Base-by-base conservation (phyloP, 2,797 vertebrate species). In the Rhadinocentrus ornatus region DNA sequence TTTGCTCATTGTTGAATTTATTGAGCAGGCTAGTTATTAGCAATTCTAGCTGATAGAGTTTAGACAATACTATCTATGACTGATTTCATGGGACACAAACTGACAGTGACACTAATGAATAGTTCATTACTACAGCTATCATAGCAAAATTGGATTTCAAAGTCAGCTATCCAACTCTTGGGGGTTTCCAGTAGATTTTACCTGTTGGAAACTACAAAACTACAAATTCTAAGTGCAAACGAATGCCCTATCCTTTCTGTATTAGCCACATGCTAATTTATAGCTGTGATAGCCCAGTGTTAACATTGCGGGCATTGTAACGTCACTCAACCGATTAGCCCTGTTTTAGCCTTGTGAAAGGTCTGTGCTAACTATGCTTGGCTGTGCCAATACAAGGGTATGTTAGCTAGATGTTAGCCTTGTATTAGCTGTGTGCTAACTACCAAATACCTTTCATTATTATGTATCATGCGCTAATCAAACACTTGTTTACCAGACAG, bases 341-440 rank as follows among this genome's bases (percentile, higher is more conserved):
- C 54, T 59, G 12, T 66, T 24, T 41, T 62, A 62, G 35, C 52
- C 31, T 39, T 62, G 50, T 73, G 57, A 32, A 29, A 71, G 3
- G 9, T 56, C 39, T 75, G 61, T 69, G 24, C 62, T 66, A 65
- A 59, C 37, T 37, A 32, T 9, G 53, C 3, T 46, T 60, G 1
- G 26, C 29, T 64, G 57, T 70, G 57, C 57, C 41, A 71, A 80
- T 63, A 60, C 29, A 20, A 20, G 24, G 26, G 35, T 16, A 62
- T 44, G 18, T 11, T 56, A 13, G 26, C 22, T 52, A 13, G 1
- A 26, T 55, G 57, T 57, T 55, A 63, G 57, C 44, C 48, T 18
- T 50, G 48, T 20, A 31, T 67, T 63, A 62, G 48, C 29, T 57
- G 9, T 68, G 35, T 55, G 35, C 55, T 73, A 68, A 62, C 35